Conservation (phyloP, 2,797 vertebrate genomes). For the Danio choprae region DNA sequence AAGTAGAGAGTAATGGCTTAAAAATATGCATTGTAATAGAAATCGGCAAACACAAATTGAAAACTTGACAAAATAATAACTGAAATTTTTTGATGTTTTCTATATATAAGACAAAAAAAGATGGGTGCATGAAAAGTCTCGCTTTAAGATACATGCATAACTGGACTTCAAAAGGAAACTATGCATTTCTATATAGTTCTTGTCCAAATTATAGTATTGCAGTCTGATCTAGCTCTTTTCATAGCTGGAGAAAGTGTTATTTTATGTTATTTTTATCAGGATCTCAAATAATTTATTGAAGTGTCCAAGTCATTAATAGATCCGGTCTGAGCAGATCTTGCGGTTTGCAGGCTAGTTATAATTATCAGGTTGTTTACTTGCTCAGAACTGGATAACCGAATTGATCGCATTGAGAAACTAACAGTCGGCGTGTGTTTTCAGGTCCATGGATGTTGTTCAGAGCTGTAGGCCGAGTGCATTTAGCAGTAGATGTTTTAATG, state of each 20-base stretch:
- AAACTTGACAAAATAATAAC: no score
- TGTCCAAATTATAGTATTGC: background rate
- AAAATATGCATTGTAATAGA: no score
- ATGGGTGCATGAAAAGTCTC: no score
- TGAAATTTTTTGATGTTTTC: no score
- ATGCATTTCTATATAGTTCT: background rate
- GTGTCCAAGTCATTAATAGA: background rate
- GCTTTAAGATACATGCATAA: background rate
- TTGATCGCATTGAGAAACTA: conserved; percentile 47
- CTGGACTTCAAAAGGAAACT: no score
- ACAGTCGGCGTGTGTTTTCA: conserved; percentile 38
- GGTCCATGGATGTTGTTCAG: conserved; percentile 35
- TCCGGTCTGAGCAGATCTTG: conserved; percentile 4
- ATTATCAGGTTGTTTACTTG: conserved; percentile 37
- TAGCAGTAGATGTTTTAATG: conserved; percentile 66
- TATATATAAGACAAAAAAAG: no score
- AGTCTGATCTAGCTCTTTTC: background rate
- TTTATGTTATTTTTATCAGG: background rate
- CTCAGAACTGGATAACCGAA: conserved; percentile 43
- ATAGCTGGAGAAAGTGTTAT: background rate
- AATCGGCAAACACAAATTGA: no score
- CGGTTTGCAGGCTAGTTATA: background rate
- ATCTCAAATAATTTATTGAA: background rate
- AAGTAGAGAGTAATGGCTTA: no score
- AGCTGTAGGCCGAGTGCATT: conserved; percentile 52